phyloP scores from a whole-genome alignment of 2,797 vertebrate species.

The Australoheros facetus region DNA sequence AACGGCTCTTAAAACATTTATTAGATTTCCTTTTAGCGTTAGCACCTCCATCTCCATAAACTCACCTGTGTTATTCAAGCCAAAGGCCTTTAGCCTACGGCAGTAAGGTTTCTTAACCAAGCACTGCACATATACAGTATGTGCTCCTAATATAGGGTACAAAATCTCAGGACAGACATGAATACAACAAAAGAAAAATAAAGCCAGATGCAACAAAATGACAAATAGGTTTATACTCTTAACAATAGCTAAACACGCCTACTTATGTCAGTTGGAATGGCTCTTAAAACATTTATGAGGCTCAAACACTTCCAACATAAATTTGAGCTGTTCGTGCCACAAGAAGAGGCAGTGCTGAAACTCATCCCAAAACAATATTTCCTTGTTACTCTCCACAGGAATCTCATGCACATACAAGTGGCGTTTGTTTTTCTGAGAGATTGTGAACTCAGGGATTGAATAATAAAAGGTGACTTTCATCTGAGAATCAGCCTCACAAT shows the following conservation, averaged over 20 bases:
- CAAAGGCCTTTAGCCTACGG: not conserved
- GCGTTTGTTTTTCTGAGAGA: not conserved
- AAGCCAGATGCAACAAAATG: not conserved
- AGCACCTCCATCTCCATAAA: not conserved
- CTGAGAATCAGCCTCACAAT: conserved; percentile 2
- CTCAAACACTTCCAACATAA: too few species aligned
- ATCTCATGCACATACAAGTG: not conserved
- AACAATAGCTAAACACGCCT: not conserved
- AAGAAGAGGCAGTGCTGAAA: too few species aligned
- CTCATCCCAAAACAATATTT: too few species aligned
- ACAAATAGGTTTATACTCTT: not conserved
- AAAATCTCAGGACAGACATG: too few species aligned
- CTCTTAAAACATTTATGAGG: not conserved
- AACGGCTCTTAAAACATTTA: not conserved
- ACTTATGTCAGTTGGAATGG: not conserved
- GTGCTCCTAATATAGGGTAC: too few species aligned
- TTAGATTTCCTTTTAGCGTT: not conserved
- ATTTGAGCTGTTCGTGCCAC: not conserved
- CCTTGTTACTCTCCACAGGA: too few species aligned
- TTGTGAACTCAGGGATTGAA: not conserved
- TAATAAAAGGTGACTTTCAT: not conserved
- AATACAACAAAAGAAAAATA: too few species aligned
- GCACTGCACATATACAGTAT: too few species aligned
- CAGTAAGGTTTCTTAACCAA: too few species aligned
- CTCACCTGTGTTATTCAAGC: not conserved